A percentile compares a stretch with the other conserved stretches of the same genome.
Conservation (phyloP, 2,888 invertebrate species). For the Hermaeophaga mercurialis region DNA sequence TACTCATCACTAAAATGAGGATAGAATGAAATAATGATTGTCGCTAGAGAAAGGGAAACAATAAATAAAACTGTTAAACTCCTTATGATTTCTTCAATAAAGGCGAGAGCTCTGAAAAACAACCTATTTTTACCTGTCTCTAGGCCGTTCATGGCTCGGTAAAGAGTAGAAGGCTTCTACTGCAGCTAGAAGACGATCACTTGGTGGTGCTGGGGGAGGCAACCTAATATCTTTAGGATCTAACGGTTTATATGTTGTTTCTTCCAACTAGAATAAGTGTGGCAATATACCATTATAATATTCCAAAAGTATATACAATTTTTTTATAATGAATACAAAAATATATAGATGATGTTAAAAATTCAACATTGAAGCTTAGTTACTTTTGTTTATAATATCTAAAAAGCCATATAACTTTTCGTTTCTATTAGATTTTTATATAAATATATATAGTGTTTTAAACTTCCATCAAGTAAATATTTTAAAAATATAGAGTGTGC, state of each 20-base stretch:
- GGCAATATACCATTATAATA: constrained; percentile 38
- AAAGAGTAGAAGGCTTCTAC: constrained; percentile 96
- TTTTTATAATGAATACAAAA: constrained; percentile 11
- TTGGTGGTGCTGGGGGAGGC: constrained; percentile 94
- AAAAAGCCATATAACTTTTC: too few species aligned
- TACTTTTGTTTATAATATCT: too few species aligned
- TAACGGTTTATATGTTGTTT: constrained; percentile 85
- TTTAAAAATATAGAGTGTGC: too few species aligned
- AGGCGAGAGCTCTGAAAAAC: constrained; percentile 27
- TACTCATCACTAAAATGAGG: too few species aligned
- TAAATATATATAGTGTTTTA: too few species aligned
- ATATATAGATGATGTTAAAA: too few species aligned
- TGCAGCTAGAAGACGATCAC: constrained; percentile 88
- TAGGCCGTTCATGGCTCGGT: constrained; percentile 92
- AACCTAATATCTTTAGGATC: constrained; percentile 89
- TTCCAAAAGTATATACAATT: constrained; percentile 15
- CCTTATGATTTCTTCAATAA: background rate
- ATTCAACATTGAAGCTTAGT: too few species aligned
- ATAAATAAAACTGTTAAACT: background rate
- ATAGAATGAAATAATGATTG: too few species aligned
- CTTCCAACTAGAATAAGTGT: constrained; percentile 71
- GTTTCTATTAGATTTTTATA: too few species aligned
- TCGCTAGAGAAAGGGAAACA: too few species aligned
- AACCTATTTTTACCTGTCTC: constrained; percentile 74
- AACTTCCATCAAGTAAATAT: too few species aligned